phyloP scores from a whole-genome alignment of 2,888 invertebrate species.

The Tetrapedia diversipes region DNA sequence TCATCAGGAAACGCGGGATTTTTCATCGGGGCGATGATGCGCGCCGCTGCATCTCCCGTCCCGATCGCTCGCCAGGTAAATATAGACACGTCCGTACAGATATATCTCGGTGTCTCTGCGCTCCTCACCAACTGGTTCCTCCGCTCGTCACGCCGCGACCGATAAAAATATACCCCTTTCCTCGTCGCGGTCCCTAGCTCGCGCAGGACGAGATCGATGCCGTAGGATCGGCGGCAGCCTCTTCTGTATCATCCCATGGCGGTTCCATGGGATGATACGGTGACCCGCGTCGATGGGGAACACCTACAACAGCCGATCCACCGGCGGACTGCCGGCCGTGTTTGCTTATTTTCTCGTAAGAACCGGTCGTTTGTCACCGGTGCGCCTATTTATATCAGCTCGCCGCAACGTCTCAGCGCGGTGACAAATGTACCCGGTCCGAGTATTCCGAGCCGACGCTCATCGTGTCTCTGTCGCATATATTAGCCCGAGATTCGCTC shows the following conservation, averaged over 20 bases:
- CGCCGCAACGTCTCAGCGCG: slow-evolving; percentile 66
- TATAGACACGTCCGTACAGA: slow-evolving; percentile 64
- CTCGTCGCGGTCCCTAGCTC: not conserved
- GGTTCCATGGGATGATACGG: too few species aligned
- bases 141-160: slow-evolving; percentile 20
- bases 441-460: slow-evolving; percentile 65
- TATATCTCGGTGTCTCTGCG: slow-evolving; percentile 54
- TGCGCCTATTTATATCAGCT: slow-evolving; percentile 78
- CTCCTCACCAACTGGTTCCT: slow-evolving; percentile 11
- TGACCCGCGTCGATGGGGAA: slow-evolving; percentile 49
- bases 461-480: slow-evolving; percentile 27
- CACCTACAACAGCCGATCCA: slow-evolving; percentile 57
- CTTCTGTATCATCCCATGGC: not conserved
- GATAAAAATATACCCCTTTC: slow-evolving; percentile 36
- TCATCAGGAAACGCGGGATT: slow-evolving; percentile 65
- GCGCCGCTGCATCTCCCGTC: slow-evolving; percentile 39
- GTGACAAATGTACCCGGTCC: slow-evolving; percentile 77
- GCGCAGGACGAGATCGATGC: slow-evolving; percentile 1
- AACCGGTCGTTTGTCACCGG: slow-evolving; percentile 79
- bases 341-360: slow-evolving; percentile 79
- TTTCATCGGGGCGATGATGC: slow-evolving; percentile 67
- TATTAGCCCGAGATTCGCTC: slow-evolving; percentile 1
- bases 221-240: too few species aligned
- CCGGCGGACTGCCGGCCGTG: slow-evolving; percentile 51
- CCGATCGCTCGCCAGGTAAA: slow-evolving; percentile 63